Percentiles rank a stretch among this genome's conserved stretches.
These are phyloP conservation scores for Phylloscopus trochiloides DNA, from an alignment of 2,113 vertebrate genomes.

Conservation along the genomic window DNA sequence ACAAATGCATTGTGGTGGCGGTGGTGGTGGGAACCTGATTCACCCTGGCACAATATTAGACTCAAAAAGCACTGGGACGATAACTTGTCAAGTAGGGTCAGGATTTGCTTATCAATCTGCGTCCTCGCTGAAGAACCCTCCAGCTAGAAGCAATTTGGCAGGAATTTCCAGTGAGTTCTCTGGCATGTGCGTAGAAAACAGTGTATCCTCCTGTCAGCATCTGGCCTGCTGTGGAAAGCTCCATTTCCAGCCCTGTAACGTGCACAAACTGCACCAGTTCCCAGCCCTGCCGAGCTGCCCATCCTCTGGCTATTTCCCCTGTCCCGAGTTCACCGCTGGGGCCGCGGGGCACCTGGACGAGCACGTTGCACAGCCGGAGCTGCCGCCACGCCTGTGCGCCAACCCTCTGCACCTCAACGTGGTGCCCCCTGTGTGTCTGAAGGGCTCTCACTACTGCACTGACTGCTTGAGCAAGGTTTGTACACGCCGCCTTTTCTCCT, in stretches of 20 bases:
- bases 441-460: constrained; percentile 89
- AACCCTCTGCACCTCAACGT: constrained; percentile 88
- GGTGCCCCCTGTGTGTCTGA: constrained; percentile 84
- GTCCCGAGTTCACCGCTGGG: constrained; percentile 79
- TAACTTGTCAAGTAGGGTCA: constrained; percentile 82
- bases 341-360: constrained; percentile 77
- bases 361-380: constrained; percentile 75
- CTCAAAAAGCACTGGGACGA: constrained; percentile 72
- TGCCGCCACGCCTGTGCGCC: constrained; percentile 83
- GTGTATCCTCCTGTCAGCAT: constrained; percentile 75
- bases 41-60: constrained; percentile 75
- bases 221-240: constrained; percentile 85
- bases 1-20: constrained; percentile 73
- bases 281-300: constrained; percentile 74
- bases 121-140: constrained; percentile 71
- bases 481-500: constrained; percentile 2
- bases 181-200: constrained; percentile 74
- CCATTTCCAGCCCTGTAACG: constrained; percentile 75
- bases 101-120: constrained; percentile 72
- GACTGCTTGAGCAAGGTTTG: constrained; percentile 93
- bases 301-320: constrained; percentile 83
- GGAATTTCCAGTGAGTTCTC: constrained; percentile 68
- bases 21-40: constrained; percentile 72
- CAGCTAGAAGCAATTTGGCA: constrained; percentile 64
- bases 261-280: constrained; percentile 76